phyloP scores from a whole-genome alignment of 2,888 invertebrate genomes.

The Heliconius cydno region DNA sequence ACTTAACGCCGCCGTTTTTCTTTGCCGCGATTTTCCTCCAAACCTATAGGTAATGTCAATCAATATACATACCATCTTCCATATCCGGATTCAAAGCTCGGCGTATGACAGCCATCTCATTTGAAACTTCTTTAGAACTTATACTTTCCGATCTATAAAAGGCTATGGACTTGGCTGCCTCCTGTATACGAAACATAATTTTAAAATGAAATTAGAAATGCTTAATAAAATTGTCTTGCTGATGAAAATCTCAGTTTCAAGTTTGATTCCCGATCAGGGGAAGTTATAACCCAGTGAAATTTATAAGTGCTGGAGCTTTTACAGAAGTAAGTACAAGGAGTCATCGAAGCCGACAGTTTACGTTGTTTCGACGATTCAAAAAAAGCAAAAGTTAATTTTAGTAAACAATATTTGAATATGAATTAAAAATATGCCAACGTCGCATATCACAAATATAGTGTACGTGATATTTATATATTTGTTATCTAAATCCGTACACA shows the following conservation, averaged over 20 bases:
- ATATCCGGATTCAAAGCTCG: constrained; percentile 50
- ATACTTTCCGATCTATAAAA: constrained; percentile 59
- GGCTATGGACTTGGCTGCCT: constrained; percentile 63
- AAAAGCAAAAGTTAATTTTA: neutral
- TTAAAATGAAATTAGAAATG: neutral
- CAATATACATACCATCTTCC: constrained; percentile 33
- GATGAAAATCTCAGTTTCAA: too few species aligned
- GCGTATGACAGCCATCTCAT: constrained; percentile 50
- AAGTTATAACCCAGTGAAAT: too few species aligned
- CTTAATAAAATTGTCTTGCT: too few species aligned
- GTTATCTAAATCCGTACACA: neutral
- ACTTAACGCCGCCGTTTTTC: too few species aligned
- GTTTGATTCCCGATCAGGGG: too few species aligned
- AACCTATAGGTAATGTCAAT: neutral
- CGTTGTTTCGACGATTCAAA: too few species aligned
- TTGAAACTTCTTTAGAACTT: constrained; percentile 48
- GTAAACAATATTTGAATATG: too few species aligned
- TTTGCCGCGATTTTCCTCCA: neutral
- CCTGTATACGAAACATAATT: constrained; percentile 53
- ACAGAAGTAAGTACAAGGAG: too few species aligned
- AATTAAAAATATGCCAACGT: neutral
- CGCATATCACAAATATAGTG: neutral
- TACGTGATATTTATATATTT: constrained; percentile 1
- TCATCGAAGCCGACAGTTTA: too few species aligned
- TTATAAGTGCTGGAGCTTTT: too few species aligned